Conservation (phyloP, 2,113 vertebrate species). For the Callocephalon fimbriatum region DNA sequence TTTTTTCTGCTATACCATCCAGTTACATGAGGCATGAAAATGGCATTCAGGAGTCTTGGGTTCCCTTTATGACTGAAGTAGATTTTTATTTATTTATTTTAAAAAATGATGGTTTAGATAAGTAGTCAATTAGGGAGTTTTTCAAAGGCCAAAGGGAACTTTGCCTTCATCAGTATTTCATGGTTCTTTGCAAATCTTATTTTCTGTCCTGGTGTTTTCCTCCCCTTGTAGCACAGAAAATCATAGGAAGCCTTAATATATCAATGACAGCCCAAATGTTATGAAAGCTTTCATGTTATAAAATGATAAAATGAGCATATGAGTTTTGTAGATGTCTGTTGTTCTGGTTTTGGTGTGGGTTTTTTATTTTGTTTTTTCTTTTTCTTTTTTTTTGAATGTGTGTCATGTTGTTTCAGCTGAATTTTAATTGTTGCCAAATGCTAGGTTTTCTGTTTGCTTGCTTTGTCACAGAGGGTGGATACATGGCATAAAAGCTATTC, state of each 20-base stretch:
- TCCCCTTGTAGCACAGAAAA: background rate
- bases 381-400: background rate
- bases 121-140: background rate
- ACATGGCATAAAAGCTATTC: background rate
- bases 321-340: background rate
- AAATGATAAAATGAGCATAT: background rate
- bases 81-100: background rate
- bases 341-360: background rate
- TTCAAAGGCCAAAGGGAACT: background rate
- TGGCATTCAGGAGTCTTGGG: background rate
- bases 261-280: background rate
- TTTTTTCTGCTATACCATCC: background rate
- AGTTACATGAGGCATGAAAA: background rate
- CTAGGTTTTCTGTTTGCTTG: background rate
- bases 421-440: background rate
- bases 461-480: background rate
- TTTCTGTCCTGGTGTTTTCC: background rate
- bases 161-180: background rate
- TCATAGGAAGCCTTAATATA: background rate
- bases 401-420: background rate
- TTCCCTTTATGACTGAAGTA: background rate
- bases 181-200: background rate
- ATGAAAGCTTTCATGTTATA: background rate
- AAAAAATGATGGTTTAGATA: background rate
- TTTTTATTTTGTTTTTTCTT: background rate